A percentile compares a stretch with the other conserved stretches of the same genome.
These are phyloP conservation scores for Sardinella longiceps DNA, from an alignment of 2,797 vertebrate genomes.

Conservation along the genomic window DNA sequence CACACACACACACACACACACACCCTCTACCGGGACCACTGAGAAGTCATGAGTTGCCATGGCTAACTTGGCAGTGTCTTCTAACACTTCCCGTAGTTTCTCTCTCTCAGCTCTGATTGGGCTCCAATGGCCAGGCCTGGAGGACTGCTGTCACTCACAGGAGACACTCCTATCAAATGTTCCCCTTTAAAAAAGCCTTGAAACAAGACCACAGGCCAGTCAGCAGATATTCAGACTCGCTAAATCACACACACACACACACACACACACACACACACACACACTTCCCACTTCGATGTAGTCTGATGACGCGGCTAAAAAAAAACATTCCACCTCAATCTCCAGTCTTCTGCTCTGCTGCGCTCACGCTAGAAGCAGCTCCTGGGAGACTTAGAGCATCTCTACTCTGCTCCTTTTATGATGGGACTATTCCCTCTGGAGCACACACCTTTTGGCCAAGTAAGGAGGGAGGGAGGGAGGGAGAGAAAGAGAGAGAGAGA, in stretches of 20 bases:
- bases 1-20: not conserved
- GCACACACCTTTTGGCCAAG: not conserved
- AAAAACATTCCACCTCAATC: not conserved
- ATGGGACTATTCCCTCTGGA: not conserved
- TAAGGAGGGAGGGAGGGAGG: not conserved
- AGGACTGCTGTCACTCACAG: not conserved
- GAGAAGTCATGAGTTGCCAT: slow-evolving; percentile 2
- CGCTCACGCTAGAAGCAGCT: not conserved
- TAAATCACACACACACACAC: too few species aligned
- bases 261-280: too few species aligned
- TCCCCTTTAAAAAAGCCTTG: not conserved
- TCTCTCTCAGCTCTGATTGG: not conserved
- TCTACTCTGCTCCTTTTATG: not conserved
- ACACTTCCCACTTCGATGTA: not conserved
- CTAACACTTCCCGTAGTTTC: slow-evolving; percentile 2
- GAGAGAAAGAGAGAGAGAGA: not conserved
- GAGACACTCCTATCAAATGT: not conserved
- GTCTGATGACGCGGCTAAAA: not conserved
- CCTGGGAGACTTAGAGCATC: not conserved
- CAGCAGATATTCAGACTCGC: not conserved
- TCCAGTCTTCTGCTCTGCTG: not conserved
- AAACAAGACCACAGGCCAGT: not conserved
- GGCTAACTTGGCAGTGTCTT: not conserved
- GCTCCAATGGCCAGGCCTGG: not conserved
- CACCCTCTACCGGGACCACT: not conserved